Evolutionary conservation across 2,113 vertebrate species (phyloP).

Genomic region (Ellobius talpinus): DNA sequence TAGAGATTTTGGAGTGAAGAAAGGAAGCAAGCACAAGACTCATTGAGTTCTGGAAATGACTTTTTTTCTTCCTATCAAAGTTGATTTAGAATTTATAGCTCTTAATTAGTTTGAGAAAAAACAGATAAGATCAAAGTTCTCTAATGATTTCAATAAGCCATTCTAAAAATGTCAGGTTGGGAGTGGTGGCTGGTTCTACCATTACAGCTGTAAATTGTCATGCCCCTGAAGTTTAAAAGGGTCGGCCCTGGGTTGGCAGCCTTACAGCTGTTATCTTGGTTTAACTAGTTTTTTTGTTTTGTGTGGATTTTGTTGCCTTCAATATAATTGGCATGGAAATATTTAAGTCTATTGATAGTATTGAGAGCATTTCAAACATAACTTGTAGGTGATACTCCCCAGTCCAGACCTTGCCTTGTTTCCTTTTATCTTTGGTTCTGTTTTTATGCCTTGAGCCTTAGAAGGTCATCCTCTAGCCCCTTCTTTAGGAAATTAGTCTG

Average conservation of each 20-base stretch:
- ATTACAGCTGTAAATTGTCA: not conserved
- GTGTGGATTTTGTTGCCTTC: conserved; percentile 14
- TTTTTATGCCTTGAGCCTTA: not conserved
- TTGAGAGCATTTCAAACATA: not conserved
- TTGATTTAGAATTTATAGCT: conserved; percentile 55
- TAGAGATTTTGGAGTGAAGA: conserved; percentile 20
- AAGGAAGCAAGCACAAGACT: conserved; percentile 45
- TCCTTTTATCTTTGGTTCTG: not conserved
- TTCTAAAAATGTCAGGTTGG: not conserved
- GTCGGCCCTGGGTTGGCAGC: not conserved
- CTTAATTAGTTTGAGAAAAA: conserved; percentile 27
- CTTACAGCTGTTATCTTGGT: not conserved
- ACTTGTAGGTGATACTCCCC: not conserved
- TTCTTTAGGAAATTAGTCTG: not conserved
- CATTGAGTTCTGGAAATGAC: conserved; percentile 38
- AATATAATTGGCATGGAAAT: not conserved
- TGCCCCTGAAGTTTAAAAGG: not conserved
- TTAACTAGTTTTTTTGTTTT: conserved; percentile 36
- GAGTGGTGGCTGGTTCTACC: not conserved
- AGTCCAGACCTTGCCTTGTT: not conserved
- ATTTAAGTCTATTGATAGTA: not conserved
- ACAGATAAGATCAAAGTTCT: conserved; percentile 28
- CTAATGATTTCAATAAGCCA: not conserved
- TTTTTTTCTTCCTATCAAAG: conserved; percentile 46
- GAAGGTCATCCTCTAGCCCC: not conserved